Conservation (phyloP, 2,888 invertebrate species). For the Troides helena region DNA sequence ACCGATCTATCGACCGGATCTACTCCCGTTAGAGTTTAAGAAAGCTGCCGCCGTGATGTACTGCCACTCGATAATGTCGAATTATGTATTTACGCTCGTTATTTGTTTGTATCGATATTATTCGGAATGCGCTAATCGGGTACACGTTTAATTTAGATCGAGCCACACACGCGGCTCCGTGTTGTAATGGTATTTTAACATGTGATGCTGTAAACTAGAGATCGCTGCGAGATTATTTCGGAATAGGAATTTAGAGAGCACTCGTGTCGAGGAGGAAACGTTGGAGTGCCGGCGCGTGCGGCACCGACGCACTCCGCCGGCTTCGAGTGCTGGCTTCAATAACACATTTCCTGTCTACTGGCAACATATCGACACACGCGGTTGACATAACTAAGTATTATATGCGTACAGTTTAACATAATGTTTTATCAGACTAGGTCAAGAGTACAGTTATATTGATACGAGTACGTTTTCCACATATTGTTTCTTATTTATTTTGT, state of each 20-base stretch:
- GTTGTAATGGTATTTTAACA: neutral
- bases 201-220: neutral
- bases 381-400: neutral
- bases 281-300: slow-evolving; percentile 53
- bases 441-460: too few species aligned
- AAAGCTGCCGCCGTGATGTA: slow-evolving; percentile 65
- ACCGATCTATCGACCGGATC: slow-evolving; percentile 51
- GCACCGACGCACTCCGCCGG: slow-evolving; percentile 16
- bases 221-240: slow-evolving; percentile 3
- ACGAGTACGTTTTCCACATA: too few species aligned
- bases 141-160: slow-evolving; percentile 3
- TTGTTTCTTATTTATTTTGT: too few species aligned
- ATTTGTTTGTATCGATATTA: slow-evolving; percentile 38
- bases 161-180: neutral
- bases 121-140: slow-evolving; percentile 21
- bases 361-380: slow-evolving; percentile 32
- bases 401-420: too few species aligned
- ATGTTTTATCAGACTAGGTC: too few species aligned
- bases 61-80: slow-evolving; percentile 53
- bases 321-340: slow-evolving; percentile 14
- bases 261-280: slow-evolving; percentile 31
- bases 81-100: slow-evolving; percentile 50
- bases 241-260: slow-evolving; percentile 15
- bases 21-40: slow-evolving; percentile 63
- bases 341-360: slow-evolving; percentile 29